Conservation (phyloP, 1,140 invertebrate genomes). For the Telenomus remus region DNA sequence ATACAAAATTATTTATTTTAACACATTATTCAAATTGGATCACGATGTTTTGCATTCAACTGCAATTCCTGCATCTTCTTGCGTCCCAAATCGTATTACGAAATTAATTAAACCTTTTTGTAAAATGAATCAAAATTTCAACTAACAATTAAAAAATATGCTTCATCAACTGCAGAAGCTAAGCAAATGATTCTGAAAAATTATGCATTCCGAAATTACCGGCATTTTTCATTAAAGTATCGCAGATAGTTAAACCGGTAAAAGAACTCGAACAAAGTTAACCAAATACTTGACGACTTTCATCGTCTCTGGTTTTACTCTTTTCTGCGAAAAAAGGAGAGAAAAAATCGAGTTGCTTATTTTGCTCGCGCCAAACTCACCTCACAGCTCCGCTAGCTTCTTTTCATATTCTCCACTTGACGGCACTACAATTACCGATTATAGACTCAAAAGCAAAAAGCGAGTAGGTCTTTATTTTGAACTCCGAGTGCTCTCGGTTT, state of each 20-base stretch:
- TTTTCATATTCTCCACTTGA: conserved; percentile 27
- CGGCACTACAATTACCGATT: conserved; percentile 33
- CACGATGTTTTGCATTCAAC: no score
- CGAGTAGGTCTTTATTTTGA: conserved; percentile 16
- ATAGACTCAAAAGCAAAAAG: conserved; percentile 27
- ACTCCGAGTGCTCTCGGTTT: neutral
- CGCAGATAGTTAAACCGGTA: conserved; percentile 3
- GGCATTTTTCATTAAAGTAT: no score
- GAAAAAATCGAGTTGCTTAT: conserved; percentile 34
- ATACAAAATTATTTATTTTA: conserved; percentile 1
- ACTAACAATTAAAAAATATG: no score
- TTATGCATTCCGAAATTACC: no score
- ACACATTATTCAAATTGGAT: no score
- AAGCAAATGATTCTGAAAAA: no score
- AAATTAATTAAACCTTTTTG: no score
- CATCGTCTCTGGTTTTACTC: conserved; percentile 35
- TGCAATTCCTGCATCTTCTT: no score
- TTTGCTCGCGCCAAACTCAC: conserved; percentile 10
- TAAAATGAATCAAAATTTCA: no score
- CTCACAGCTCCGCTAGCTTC: conserved; percentile 25
- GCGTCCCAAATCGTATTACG: no score
- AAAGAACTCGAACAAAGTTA: conserved; percentile 48
- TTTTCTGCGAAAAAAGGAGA: neutral
- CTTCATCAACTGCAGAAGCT: no score
- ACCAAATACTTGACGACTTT: conserved; percentile 49